Evolutionary conservation across 2,113 vertebrate genomes (phyloP), one percentile per base, ranked within the genome.

Genomic region (Physeter macrocephalus): DNA sequence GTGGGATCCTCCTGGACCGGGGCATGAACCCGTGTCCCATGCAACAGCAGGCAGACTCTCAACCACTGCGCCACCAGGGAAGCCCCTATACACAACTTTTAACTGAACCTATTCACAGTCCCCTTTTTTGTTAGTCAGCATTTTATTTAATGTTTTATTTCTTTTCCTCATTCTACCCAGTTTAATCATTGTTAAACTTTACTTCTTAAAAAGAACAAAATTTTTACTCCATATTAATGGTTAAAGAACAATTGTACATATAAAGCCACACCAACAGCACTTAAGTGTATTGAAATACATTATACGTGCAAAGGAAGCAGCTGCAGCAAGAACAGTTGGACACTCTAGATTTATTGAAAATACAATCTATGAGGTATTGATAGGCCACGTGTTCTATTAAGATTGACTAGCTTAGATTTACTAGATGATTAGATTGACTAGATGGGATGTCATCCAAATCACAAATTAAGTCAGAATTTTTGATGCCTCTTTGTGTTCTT

Each of bases 381-480:
- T 88, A 78, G 31, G 77, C 84, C 84, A 89, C 36, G 34, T 96
- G 92, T 90, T 15, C 75, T 91, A 54, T 23, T 67, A 92, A 84
- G n/a, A 59, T 80, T 96, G 67, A 6, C 57, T 96, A 36, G 57
- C 27, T 62, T 62, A 84, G n/a, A 66, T 85, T 95, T 64, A 8
- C 61, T 96, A 66, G 31, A 64, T 64, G 62, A 64, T 64, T 29
- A 64, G 62, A 66, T 66, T 66, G 64, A 66, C 15, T 66, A 66
- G 67, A 90, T 90, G 54, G 43, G 66, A 92, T 81, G 29, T 66
- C 64, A 97, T 59, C 31, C 93, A 92, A 78, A 92, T 52, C 74
- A 41, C 17, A 78, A 87, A 97, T 96, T 90, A 77, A 93, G 82
- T 97, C 93, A 81, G 90, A 96, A 93, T 81, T 52, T 39, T 41